A percentile compares a stretch with the other conserved stretches of the same genome.
These are phyloP conservation scores for Tetrax tetrax DNA, from an alignment of 2,113 vertebrate species.

Conservation along the genomic window DNA sequence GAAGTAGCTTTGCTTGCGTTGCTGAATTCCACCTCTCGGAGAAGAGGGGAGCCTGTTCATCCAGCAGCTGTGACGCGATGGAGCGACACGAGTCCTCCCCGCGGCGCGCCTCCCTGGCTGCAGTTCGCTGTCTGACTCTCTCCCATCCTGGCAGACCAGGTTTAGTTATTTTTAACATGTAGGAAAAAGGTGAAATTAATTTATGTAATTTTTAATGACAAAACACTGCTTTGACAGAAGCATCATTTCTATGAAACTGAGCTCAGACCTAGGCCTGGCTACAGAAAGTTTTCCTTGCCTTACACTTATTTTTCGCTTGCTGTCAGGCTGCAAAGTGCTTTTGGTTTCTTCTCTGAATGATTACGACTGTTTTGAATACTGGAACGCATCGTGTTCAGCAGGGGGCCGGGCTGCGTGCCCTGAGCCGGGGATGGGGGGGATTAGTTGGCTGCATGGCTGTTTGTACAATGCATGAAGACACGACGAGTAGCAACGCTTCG, in stretches of 20 bases:
- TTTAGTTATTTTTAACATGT: neutral
- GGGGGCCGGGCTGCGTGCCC: neutral
- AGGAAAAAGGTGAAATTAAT: neutral
- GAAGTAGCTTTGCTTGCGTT: neutral
- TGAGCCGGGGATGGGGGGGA: neutral
- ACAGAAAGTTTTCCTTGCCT: neutral
- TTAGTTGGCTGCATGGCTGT: neutral
- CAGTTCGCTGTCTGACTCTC: neutral
- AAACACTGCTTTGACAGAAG: neutral
- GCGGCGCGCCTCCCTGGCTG: neutral
- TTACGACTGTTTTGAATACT: neutral
- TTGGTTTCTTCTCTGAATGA: neutral
- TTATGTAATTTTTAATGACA: neutral
- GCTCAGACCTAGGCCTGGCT: neutral
- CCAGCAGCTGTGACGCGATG: neutral
- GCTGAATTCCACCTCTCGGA: neutral
- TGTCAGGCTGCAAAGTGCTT: conserved; percentile 19
- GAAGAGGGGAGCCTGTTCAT: neutral
- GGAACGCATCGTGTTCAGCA: neutral
- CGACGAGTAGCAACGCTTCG: neutral
- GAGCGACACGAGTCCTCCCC: neutral
- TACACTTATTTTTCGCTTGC: neutral
- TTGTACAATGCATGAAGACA: neutral
- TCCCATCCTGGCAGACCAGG: neutral
- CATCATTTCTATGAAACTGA: neutral